Evolutionary conservation across 2,113 vertebrate genomes (phyloP).

Genomic region (Ciconia stormi): DNA sequence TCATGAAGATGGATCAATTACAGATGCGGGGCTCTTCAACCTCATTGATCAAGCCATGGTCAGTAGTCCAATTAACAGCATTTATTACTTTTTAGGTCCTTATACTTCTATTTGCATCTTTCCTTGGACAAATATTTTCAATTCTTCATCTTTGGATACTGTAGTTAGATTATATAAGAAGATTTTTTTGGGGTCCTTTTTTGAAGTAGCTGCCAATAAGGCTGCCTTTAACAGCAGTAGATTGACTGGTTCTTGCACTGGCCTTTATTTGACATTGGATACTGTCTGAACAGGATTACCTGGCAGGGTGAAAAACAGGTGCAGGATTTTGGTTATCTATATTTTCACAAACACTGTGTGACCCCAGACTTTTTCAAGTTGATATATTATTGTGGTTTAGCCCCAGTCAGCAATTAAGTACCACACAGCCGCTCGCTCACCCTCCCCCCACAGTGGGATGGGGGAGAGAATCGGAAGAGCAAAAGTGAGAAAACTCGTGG

Average conservation of each 20-base stretch:
- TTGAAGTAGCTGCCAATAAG: not conserved
- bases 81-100: not conserved
- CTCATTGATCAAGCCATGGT: not conserved
- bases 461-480: too few species aligned
- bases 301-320: not conserved
- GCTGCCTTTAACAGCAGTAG: not conserved
- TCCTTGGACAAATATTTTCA: not conserved
- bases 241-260: not conserved
- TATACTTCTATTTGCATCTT: not conserved
- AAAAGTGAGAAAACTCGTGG: too few species aligned
- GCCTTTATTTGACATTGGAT: not conserved
- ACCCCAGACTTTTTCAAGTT: not conserved
- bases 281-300: not conserved
- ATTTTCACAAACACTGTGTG: not conserved
- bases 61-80: not conserved
- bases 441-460: too few species aligned
- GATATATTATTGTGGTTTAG: not conserved
- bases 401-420: too few species aligned
- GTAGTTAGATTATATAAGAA: not conserved
- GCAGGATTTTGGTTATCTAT: not conserved
- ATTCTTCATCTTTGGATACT: not conserved
- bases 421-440: too few species aligned
- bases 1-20: not conserved
- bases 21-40: not conserved
- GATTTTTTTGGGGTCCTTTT: not conserved